Evolutionary conservation across 2,113 vertebrate genomes (phyloP).

Genomic region (Brachyhypopomus gauderio): DNA sequence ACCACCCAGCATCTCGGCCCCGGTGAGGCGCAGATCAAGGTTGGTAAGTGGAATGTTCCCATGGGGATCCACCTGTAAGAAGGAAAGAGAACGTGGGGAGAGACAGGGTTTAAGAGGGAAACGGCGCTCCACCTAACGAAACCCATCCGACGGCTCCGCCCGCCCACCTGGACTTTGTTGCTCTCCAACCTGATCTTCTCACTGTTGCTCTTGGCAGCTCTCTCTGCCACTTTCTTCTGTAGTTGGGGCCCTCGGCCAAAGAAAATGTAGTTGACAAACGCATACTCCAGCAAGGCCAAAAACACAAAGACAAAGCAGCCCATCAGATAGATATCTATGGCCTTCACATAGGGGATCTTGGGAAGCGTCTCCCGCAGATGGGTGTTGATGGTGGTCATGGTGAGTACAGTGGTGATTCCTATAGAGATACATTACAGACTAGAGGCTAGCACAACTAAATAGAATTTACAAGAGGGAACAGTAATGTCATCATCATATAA

Average conservation of each 20-base stretch:
- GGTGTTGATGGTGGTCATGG: constrained; percentile 96
- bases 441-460: not conserved
- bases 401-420: constrained; percentile 95
- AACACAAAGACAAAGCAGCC: constrained; percentile 96
- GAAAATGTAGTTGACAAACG: constrained; percentile 96
- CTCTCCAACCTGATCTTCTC: constrained; percentile 69
- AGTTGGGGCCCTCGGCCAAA: constrained; percentile 90
- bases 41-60: constrained; percentile 88
- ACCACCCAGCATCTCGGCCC: constrained; percentile 75
- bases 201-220: constrained; percentile 76
- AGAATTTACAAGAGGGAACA: not conserved
- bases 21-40: constrained; percentile 75
- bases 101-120: not conserved
- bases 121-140: not conserved
- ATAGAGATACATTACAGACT: constrained; percentile 45
- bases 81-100: constrained; percentile 19
- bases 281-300: constrained; percentile 90
- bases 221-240: constrained; percentile 86
- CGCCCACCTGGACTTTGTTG: constrained; percentile 70
- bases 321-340: constrained; percentile 95
- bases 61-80: constrained; percentile 82
- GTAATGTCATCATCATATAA: not conserved
- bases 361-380: constrained; percentile 92
- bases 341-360: constrained; percentile 94
- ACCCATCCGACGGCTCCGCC: too few relatives aligned